A percentile compares a stretch with the other conserved stretches of the same genome.
These are phyloP conservation scores for Delphinus delphis DNA, from an alignment of 2,113 vertebrate genomes.

Conservation along the genomic window DNA sequence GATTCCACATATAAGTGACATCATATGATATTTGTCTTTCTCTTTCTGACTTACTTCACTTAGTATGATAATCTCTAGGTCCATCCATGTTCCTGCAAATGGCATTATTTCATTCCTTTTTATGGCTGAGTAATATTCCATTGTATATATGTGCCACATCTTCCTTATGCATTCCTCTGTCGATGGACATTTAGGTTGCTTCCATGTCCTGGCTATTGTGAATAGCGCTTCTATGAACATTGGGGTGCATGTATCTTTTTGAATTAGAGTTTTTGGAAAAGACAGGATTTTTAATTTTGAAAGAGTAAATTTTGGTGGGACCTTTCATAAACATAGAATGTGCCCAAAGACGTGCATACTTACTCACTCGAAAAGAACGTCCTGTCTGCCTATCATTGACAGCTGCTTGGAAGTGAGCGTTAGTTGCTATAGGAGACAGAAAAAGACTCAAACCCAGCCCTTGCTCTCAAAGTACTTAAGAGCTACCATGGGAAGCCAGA, in stretches of 20 bases:
- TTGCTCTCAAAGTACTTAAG: not conserved
- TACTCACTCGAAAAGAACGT: not conserved
- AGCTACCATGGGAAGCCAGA: not conserved
- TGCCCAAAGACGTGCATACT: not conserved
- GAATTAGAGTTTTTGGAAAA: not conserved
- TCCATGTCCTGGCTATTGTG: not conserved
- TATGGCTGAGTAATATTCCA: not conserved
- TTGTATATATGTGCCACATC: not conserved
- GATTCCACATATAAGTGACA: too few species aligned
- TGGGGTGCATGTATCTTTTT: not conserved
- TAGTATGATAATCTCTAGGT: not conserved
- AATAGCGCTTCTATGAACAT: not conserved
- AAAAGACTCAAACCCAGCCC: not conserved
- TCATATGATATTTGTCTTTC: not conserved
- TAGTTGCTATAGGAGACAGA: not conserved
- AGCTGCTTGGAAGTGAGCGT: rapidly evolving
- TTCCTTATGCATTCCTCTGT: not conserved
- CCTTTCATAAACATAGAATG: not conserved
- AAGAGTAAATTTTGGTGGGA: not conserved
- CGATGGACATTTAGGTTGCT: not conserved
- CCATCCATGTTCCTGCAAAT: not conserved
- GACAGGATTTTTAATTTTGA: not conserved
- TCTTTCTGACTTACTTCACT: not conserved
- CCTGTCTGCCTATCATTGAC: not conserved
- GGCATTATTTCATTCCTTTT: not conserved